Evolutionary conservation across 64 coral and sea anemone genomes (phyloP), one percentile per base, ranked within the genome.

Genomic region (Montipora cactus): DNA sequence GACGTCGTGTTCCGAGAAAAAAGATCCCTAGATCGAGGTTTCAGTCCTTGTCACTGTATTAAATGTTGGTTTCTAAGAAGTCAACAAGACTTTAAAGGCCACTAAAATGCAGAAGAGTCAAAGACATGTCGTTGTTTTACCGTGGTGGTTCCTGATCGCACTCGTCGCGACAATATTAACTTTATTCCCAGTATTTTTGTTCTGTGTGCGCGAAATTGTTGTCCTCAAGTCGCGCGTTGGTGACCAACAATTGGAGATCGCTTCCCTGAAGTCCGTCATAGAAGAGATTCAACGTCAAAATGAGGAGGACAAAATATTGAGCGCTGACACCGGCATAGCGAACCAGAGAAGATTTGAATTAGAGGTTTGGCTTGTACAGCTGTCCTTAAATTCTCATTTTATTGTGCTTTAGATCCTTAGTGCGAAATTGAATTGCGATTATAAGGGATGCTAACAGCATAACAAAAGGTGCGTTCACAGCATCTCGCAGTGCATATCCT

Each of bases 51-150:
- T 62, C 10, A 66, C 82, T 18, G 47, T 14, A 57, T 57, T 6
- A 8, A 68, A 71, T 86, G 62, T 7, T 51, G 82, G 11, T 72
- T 72, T 86, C 66, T 71, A 71, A 45, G 82, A 86, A 86, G 21
- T 20, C 82, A 20, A 14, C 47, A 50, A 86, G 19, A 86, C 47
- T 44, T 86, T 22, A 25, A 20, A 51, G 37, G 15, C 64, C 7
- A 86, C 7, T 47, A 86, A 71, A 67, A 86, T 86, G 82, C 66
- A 86, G 16, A 86, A 86, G n/a, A 8, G 59, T 51, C 82, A 86
- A 70, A 51, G 19, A 20, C 16, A 12, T 47, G 82, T 23, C 6
- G 67, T 86, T 18, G 46, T 71, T 28, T 72, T 86, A n/a, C 82
- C 82, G 3, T 50, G 44, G 45, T 86, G 82, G 82, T 71, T 15